A percentile compares a stretch with the other conserved stretches of the same genome.
Evolutionary conservation across 2,113 vertebrate genomes (phyloP).

Genomic region (Hiodon tergisus): DNA sequence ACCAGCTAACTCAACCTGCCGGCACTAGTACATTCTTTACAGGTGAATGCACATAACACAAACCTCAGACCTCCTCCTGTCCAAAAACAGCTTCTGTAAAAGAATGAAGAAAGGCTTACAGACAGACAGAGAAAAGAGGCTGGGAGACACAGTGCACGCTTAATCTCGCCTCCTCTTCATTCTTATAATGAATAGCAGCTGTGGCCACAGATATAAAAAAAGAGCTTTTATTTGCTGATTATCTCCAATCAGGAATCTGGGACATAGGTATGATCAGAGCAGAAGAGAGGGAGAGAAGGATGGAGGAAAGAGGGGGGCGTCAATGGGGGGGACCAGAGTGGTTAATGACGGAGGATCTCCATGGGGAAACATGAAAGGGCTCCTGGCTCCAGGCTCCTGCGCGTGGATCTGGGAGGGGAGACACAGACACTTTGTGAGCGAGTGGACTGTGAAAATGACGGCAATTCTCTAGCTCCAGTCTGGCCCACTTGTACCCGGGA

Average conservation of each 20-base stretch:
- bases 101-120: slow-evolving; percentile 12
- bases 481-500: slow-evolving; percentile 20
- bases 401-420: neutral
- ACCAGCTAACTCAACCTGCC: neutral
- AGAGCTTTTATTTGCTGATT: slow-evolving; percentile 47
- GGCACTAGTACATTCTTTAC: neutral
- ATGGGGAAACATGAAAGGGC: slow-evolving; percentile 16
- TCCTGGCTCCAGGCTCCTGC: slow-evolving; percentile 2
- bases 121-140: neutral
- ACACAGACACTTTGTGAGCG: slow-evolving; percentile 13
- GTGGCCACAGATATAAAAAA: slow-evolving; percentile 58
- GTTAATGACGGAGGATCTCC: slow-evolving; percentile 24
- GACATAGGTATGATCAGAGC: slow-evolving; percentile 53
- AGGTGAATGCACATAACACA: neutral
- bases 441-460: slow-evolving; percentile 28
- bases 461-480: slow-evolving; percentile 24
- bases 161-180: slow-evolving; percentile 47
- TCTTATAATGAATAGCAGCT: slow-evolving; percentile 67
- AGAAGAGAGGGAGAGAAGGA: slow-evolving; percentile 19
- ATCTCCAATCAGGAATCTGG: slow-evolving; percentile 51
- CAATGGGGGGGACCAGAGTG: neutral
- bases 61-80: neutral
- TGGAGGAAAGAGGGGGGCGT: neutral
- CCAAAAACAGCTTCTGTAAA: neutral
- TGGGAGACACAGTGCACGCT: slow-evolving; percentile 30